Evolutionary conservation across 2,797 vertebrate genomes (phyloP), one percentile per base, ranked within the genome.

Genomic region (Distichodus sexfasciatus): DNA sequence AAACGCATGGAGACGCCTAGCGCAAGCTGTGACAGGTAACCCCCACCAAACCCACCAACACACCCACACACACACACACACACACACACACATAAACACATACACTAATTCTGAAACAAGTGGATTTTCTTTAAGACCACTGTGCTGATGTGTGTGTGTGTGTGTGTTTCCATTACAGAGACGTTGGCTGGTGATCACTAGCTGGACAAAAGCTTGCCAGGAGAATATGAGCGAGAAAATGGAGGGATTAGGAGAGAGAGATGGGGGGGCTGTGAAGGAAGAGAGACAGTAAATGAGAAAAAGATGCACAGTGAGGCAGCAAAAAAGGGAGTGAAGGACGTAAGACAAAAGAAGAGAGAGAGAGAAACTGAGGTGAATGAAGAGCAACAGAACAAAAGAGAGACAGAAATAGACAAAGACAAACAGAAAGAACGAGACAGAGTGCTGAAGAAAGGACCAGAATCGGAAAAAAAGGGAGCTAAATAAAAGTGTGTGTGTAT

Each of bases 111-210:
- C 66, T 59, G 76, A 81, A 60, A 84, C 79, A 84, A 84, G 82
- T 86, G 83, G 79, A 76, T 89, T 86, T 85, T 79, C 65, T 70
- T 69, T 67, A 74, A 78, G 72, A 69, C 80, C 83, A 74, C 79
- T 66, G 76, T 73, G 62, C 76, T 79, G 81, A 77, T 84, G 78
- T n/a, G n/a, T n/a, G n/a, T n/a, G n/a, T n/a, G n/a, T n/a, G n/a
- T n/a, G n/a, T n/a, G n/a, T 72, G 71, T 76, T 38, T 78, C 80
- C 76, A 83, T 88, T 81, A 84, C 76, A 66, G 66, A 44, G 54
- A 58, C 66, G 57, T 75, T 74, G 68, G 51, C 48, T 60, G 33
- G 68, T 55, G 72, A 83, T 80, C 74, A 81, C 71, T 59, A 59
- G 74, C 73, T 26, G 47, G 12, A 62, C 62, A 8, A 65, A 75